Base-by-base conservation (phyloP, 2,113 vertebrate genomes). In the Cyprinodon brontotheroides region DNA sequence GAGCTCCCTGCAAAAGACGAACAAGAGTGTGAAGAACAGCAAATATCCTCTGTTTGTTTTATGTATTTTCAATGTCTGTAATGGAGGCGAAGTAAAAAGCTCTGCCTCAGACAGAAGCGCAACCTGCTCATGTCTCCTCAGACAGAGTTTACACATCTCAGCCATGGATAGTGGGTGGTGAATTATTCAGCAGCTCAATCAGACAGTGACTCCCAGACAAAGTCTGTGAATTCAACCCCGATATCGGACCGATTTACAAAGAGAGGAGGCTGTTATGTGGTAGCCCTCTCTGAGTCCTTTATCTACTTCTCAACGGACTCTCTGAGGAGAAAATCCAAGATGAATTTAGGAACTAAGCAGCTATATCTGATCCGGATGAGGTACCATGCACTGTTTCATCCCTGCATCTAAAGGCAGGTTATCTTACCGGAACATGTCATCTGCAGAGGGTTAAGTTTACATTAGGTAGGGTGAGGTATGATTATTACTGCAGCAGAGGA, bases 141-240 rank as follows among this genome's bases (percentile, higher is more conserved):
- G 71, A 71, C 65, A 76, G 75, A 72, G 68, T 75, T 79, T 72
- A 74, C 83, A 86, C 40, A 61, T 86, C 77, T 86, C 74, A 62
- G 81, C 71, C 75, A 80, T 64, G 50, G 75, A 86, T 74, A 63
- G 80, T 65, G 68, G 82, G 61, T 57, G 6, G 71, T 90, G 80
- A 92, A 92, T 92, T 86, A 92, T 91, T 91, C 85, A 92, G 80
- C 77, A 65, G 78, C 64, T 72, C 75, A 45, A 74, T 85, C 85
- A 80, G 86, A 84, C 82, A 76, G 50, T 59, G 74, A 80, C 71
- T 77, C 65, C 37, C 78, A 87, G 75, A 75, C 83, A 38, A 72
- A 73, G 81, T 65, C 59, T 64, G 70, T 63, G 74, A 86, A 85
- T 79, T 65, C 61, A 84, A 73, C 79, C 78, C 82, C 80, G 71